Base-by-base conservation (phyloP, 2,113 vertebrate genomes). In the Salvelinus fontinalis region DNA sequence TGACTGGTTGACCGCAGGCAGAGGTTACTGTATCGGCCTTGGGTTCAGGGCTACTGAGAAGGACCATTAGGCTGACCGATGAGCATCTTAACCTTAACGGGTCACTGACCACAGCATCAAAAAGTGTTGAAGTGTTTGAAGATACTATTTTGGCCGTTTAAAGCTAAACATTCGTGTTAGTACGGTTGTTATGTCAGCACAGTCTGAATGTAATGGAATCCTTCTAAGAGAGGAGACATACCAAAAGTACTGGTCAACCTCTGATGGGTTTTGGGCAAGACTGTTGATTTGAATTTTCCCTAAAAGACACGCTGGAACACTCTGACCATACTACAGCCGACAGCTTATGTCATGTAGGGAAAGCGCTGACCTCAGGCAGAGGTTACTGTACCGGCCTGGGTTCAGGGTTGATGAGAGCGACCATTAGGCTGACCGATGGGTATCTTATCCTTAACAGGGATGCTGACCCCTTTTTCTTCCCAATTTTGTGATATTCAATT, bases 371-470 rank as follows among this genome's bases (percentile, higher is more conserved):
- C 77, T 81, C 84, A 67, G 90, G 83, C 83, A 78, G 83, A 73
- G 66, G 85, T 86, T 82, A 84, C 88, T 39, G 34, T 89, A 86
- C 88, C 84, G 66, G 85, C 78, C 76, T 69, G 75, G 34, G 80
- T 83, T 81, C 79, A 72, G 85, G 48, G 79, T 75, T 86, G 79
- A 89, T 78, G 87, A 86, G 81, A 74, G 20, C 69, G 78, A 73
- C 80, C 81, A 84, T 89, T 83, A 79, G 78, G 67, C 67, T 89
- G 85, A 91, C 85, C 82, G 75, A 92, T 89, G 88, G 84, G 75
- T 78, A 75, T 89, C 82, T 86, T 89, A 83, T 91, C 88, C 88
- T 84, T 84, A 79, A 48, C 54, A 44, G 81, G 82, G 85, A 88
- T 85, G 89, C 66, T 14, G 75, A 76, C 31, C 31, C 31, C 31